Percentiles rank a stretch among this genome's conserved stretches.
Evolutionary conservation across 2,888 invertebrate genomes (phyloP).

Genomic region (Epiblema foenella): DNA sequence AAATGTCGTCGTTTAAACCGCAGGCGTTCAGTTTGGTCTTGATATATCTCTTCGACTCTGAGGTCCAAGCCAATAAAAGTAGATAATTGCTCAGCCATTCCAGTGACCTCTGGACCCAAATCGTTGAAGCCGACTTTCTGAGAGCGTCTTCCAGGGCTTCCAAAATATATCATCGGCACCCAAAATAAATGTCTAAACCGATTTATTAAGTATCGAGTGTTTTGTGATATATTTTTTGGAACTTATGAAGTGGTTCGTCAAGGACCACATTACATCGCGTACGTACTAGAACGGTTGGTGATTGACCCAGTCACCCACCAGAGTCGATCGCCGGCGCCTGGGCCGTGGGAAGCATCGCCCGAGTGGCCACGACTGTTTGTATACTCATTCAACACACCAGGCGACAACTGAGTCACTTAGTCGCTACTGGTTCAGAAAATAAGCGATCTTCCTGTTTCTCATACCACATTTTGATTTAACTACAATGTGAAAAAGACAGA

Average conservation of each 20-base stretch:
- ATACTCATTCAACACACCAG: constrained; percentile 55
- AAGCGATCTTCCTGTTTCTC: constrained; percentile 13
- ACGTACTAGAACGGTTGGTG: constrained; percentile 10
- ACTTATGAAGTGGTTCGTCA: not conserved
- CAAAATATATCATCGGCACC: too few relatives aligned
- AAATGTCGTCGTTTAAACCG: not conserved
- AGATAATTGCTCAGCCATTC: too few relatives aligned
- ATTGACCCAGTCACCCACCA: constrained; percentile 43
- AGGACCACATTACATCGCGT: not conserved
- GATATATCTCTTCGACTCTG: too few relatives aligned
- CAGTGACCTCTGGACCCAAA: too few relatives aligned
- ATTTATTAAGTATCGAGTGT: too few relatives aligned
- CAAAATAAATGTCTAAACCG: too few relatives aligned
- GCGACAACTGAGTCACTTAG: constrained; percentile 53
- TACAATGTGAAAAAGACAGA: not conserved
- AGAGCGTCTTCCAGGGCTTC: too few relatives aligned
- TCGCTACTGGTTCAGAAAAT: constrained; percentile 15
- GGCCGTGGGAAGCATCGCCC: constrained; percentile 50
- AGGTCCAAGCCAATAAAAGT: too few relatives aligned
- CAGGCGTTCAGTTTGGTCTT: not conserved
- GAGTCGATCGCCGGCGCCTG: constrained; percentile 54
- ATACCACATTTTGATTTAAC: not conserved
- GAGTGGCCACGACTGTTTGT: constrained; percentile 55
- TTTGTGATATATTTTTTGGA: too few relatives aligned
- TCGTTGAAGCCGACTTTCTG: too few relatives aligned